A percentile compares a stretch with the other conserved stretches of the same genome.
Evolutionary conservation across 2,888 invertebrate genomes (phyloP).

Genomic region (Laothoe populi): DNA sequence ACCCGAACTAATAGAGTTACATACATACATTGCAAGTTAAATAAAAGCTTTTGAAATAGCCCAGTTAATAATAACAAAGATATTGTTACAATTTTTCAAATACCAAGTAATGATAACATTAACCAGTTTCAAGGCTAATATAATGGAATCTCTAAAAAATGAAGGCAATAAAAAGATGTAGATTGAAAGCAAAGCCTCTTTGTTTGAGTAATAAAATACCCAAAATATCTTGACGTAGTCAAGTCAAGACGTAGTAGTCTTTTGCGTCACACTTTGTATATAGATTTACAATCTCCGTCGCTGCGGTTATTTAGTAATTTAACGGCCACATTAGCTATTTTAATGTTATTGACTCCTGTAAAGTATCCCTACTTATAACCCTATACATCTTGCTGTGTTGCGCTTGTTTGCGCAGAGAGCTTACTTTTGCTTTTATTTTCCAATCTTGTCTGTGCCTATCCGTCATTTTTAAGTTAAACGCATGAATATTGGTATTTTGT

Average conservation of each 20-base stretch:
- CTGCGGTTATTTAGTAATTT: conserved; percentile 48
- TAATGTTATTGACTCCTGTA: conserved; percentile 65
- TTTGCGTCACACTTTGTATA: conserved; percentile 51
- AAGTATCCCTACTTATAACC: conserved; percentile 55
- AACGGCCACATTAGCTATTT: conserved; percentile 62
- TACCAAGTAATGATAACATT: background rate
- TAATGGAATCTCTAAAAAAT: conserved; percentile 3
- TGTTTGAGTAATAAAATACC: conserved; percentile 22
- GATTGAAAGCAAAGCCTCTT: conserved; percentile 16
- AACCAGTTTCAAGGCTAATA: background rate
- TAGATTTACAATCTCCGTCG: conserved; percentile 66
- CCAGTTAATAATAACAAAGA: too few species aligned
- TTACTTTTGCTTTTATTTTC: background rate
- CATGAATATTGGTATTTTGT: too few species aligned
- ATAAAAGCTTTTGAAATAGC: too few species aligned
- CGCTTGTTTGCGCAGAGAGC: conserved; percentile 36
- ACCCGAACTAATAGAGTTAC: too few species aligned
- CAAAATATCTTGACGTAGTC: conserved; percentile 32
- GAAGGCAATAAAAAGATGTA: background rate
- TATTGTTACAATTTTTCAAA: too few species aligned
- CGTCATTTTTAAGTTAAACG: too few species aligned
- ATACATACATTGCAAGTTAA: too few species aligned
- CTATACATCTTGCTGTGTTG: conserved; percentile 52
- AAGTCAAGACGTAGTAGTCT: too few species aligned
- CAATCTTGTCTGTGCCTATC: background rate